phyloP scores from a whole-genome alignment of 2,888 invertebrate genomes.

The Lysandra bellargus region DNA sequence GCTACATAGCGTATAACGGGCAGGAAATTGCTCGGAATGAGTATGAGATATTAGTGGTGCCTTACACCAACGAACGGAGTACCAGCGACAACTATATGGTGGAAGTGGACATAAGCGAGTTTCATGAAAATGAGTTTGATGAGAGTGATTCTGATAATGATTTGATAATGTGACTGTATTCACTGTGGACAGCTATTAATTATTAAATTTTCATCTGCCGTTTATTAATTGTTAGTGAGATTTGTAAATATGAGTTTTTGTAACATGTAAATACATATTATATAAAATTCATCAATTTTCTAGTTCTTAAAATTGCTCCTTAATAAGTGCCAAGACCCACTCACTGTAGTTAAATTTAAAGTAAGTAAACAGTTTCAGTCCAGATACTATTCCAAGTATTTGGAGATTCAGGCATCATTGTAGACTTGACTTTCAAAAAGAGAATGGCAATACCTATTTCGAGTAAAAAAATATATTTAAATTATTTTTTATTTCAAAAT shows the following conservation, averaged over 20 bases:
- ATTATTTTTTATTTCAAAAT: too few species aligned
- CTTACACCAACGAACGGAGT: conserved; percentile 11
- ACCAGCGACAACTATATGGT: conserved; percentile 7
- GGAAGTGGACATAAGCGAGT: conserved; percentile 17
- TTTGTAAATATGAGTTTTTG: background rate
- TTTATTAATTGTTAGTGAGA: background rate
- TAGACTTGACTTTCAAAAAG: too few species aligned
- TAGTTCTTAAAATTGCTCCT: too few species aligned
- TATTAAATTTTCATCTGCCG: background rate
- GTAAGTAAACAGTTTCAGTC: too few species aligned
- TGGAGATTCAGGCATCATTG: too few species aligned
- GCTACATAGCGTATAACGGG: conserved; percentile 83
- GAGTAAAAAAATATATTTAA: too few species aligned
- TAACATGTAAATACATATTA: background rate
- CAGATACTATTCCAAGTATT: too few species aligned
- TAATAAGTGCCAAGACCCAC: too few species aligned
- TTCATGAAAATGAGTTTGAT: conserved; percentile 7
- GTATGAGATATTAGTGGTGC: conserved; percentile 52
- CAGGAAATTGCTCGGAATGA: conserved; percentile 44
- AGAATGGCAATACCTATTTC: too few species aligned
- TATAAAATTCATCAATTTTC: background rate
- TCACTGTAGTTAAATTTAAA: too few species aligned
- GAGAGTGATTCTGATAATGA: conserved; percentile 9
- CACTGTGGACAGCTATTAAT: too few species aligned
- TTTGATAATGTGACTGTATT: background rate